Base-by-base conservation (phyloP, 2,113 vertebrate genomes). In the Opisthocomus hoazin region DNA sequence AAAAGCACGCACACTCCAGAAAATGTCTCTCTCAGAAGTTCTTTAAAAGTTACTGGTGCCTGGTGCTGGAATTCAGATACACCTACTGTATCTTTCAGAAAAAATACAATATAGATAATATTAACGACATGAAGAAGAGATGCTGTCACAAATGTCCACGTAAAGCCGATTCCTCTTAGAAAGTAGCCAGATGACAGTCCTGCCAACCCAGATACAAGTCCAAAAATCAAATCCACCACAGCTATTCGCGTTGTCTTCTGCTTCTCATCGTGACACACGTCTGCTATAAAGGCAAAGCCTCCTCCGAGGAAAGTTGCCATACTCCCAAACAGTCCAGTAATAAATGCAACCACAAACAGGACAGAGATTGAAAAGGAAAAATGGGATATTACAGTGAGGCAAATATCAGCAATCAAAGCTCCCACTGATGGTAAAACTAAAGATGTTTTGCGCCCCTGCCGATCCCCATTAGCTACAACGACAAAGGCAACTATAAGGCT, bases 191-290 rank as follows among this genome's bases (percentile, higher is more conserved):
- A 99, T 19, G 96, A 97, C 75, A 99, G 90, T 18, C 98, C 97
- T 20, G 98, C 99, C 65, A 98, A 80, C 6, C 99, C 99, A 18
- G 98, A 98, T 8, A 99, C 90, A 63, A 99, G 68, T 56, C 99
- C 99, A 19, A 99, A 98, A 95, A 99, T 97, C 98, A 99, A 98
- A 95, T 99, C 99, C 58, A 99, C 43, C 37, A 98, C 97, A 5
- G 99, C 99, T 97, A 99, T 99, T 66, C 99, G 98, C 11, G 98
- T 95, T 3, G 98, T 99, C 97, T 98, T 99, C 84, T 98, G 98
- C 37, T 96, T 98, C 26, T 97, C 96, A 37, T 98, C 98, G 4
- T 98, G 96, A 45, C 98, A 99, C 37, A 98, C 89, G 39, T 99
- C 99, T 6, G 99, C 99, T 75, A 99, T 96, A 57, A 99, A 99